Evolutionary conservation across 2,113 vertebrate genomes (phyloP), one percentile per base, ranked within the genome.

Genomic region (Hassar affinis): DNA sequence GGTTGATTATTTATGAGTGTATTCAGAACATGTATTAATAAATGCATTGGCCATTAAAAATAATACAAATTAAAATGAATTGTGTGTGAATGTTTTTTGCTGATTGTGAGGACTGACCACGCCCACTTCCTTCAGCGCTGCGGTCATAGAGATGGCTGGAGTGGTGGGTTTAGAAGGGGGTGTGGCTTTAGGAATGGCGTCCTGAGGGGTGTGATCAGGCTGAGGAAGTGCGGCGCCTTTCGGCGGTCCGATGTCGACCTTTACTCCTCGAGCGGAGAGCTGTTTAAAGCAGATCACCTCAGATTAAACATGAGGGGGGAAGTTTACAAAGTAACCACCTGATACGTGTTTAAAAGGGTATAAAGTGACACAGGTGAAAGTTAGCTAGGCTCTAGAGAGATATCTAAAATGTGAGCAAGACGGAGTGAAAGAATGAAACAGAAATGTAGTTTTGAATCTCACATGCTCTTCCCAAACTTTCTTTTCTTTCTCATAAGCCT

Each of bases 391-490:
- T 42, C 11, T 47, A 47, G 45, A 10, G 11, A 64, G 27, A 33
- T 64, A 1, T n/a, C 22, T 42, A 0, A 11, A 66, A 22, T 30
- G 61, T 0, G 20, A 52, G 27, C 2, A 17, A 15, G 9, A 11
- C 0, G 18, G 33, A 30, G 1, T 7, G 17, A 33, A 14, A 22
- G 10, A 47, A 57, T 54, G 8, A 45, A 59, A 57, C n/a, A 20
- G 69, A 51, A 33, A 54, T 5, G 12, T 4, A 4, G 22, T 35
- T 22, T 25, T 49, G 6, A 42, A 38, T 74, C 96, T 94, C 93
- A 99, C 98, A 74, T 99, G 97, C 9, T 99, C 97, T 89, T 99
- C 96, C 97, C 97, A 99, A 15, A 93, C 95, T 91, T 82, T 96
- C 90, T 95, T 98, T 68, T 99, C 97, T 89, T 95, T 95, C 89